A percentile compares a stretch with the other conserved stretches of the same genome.
Evolutionary conservation across 2,888 invertebrate species (phyloP).

Genomic region (Anaspis maculata): DNA sequence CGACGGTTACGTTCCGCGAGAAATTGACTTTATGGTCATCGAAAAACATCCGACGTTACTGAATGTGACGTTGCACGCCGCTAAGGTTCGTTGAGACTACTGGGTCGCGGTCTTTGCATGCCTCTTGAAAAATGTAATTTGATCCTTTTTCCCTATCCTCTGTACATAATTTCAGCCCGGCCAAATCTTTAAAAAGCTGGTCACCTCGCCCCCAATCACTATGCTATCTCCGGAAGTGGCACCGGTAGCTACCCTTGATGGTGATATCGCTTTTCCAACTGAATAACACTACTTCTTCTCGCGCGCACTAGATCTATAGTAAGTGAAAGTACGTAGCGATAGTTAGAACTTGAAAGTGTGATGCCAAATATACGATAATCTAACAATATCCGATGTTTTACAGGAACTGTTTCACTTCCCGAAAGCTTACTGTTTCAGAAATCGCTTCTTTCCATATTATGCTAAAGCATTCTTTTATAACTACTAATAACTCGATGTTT

Average conservation of each 20-base stretch:
- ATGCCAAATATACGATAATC: no score
- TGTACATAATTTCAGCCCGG: conserved; percentile 36
- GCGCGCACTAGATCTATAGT: no score
- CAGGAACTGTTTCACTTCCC: no score
- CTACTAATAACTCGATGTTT: conserved; percentile 1
- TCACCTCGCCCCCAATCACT: conserved; percentile 38
- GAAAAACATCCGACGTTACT: conserved; percentile 78
- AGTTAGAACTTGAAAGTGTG: no score
- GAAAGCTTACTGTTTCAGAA: no score
- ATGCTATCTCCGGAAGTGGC: conserved; percentile 27
- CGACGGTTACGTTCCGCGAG: conserved; percentile 74
- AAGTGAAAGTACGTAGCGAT: no score
- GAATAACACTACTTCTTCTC: conserved; percentile 29
- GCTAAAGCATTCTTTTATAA: no score
- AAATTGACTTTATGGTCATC: conserved; percentile 78
- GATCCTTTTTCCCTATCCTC: conserved; percentile 7
- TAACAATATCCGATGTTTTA: no score
- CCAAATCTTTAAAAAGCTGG: conserved; percentile 34
- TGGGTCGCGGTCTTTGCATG: no score
- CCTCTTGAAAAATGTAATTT: background rate
- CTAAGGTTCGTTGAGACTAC: conserved; percentile 60
- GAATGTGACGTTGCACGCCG: conserved; percentile 71
- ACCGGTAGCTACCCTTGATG: conserved; percentile 15
- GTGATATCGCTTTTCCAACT: conserved; percentile 31
- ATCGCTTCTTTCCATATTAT: no score